phyloP scores from a whole-genome alignment of 2,797 vertebrate species.

The Sebastes diploproa region DNA sequence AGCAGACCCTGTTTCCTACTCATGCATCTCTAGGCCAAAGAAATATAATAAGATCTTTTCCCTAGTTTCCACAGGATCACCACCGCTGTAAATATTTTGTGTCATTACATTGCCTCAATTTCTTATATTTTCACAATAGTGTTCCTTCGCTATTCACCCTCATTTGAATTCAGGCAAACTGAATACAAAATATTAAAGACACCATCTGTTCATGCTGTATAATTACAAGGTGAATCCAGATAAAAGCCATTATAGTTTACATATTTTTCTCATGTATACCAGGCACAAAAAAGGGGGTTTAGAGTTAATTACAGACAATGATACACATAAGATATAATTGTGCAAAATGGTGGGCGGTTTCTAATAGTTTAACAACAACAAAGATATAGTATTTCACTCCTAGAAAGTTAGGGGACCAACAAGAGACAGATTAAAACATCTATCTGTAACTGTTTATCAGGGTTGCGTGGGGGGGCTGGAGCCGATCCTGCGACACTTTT shows the following conservation, averaged over 20 bases:
- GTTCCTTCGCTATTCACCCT: slow-evolving; percentile 11
- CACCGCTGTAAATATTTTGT: background rate
- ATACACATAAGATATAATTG: background rate
- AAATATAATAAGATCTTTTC: background rate
- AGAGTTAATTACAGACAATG: background rate
- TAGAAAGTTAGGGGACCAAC: background rate
- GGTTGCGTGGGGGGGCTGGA: no score
- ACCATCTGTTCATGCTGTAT: slow-evolving; percentile 22
- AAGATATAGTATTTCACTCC: background rate
- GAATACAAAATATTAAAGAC: slow-evolving; percentile 18
- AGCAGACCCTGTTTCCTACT: background rate
- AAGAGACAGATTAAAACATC: no score
- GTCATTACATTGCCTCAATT: background rate
- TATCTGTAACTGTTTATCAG: no score
- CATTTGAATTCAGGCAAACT: slow-evolving; percentile 26
- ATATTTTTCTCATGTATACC: slow-evolving; percentile 1
- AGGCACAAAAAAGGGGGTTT: background rate
- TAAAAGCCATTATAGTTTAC: slow-evolving; percentile 15
- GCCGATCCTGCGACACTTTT: no score
- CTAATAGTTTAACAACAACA: background rate
- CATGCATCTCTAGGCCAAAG: slow-evolving; percentile 4
- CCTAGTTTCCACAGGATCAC: background rate
- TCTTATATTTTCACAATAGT: background rate
- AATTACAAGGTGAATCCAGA: slow-evolving; percentile 27
- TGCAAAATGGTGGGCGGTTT: background rate